Conservation (phyloP, 2,113 vertebrate genomes). For the Poecilia latipinna region DNA sequence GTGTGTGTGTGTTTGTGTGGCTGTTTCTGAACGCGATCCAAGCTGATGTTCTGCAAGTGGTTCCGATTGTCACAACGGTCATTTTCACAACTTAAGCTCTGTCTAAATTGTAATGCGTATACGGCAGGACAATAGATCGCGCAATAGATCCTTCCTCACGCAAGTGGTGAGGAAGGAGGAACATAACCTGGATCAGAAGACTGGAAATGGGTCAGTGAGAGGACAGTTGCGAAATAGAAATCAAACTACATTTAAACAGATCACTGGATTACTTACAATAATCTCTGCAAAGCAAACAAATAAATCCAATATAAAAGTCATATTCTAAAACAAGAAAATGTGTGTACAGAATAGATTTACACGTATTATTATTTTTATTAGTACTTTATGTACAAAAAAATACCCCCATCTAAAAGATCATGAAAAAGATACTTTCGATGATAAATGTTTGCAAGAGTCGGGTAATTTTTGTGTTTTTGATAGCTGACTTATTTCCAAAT, state of each 20-base stretch:
- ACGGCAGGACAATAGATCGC: background rate
- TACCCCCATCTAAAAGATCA: no score
- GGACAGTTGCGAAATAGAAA: background rate
- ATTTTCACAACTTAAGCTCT: conserved; percentile 17
- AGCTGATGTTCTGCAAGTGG: conserved; percentile 8
- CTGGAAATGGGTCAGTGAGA: conserved; percentile 14
- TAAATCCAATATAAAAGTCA: no score
- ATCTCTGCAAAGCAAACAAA: no score
- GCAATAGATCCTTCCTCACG: no score
- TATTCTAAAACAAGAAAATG: no score
- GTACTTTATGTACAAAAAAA: no score
- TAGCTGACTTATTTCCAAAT: no score
- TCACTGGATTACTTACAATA: background rate
- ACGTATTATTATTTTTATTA: no score
- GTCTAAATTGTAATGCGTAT: conserved; percentile 15
- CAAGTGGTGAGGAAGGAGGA: background rate
- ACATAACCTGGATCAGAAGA: background rate
- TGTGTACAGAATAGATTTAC: no score
- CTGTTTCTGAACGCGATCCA: conserved; percentile 28
- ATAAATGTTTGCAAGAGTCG: no score
- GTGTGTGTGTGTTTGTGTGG: conserved; percentile 12
- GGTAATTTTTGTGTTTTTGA: no score
- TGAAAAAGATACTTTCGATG: no score
- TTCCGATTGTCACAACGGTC: background rate
- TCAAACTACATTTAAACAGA: background rate